Conservation (phyloP, 2,113 vertebrate genomes). For the Gallinago jamesoni region DNA sequence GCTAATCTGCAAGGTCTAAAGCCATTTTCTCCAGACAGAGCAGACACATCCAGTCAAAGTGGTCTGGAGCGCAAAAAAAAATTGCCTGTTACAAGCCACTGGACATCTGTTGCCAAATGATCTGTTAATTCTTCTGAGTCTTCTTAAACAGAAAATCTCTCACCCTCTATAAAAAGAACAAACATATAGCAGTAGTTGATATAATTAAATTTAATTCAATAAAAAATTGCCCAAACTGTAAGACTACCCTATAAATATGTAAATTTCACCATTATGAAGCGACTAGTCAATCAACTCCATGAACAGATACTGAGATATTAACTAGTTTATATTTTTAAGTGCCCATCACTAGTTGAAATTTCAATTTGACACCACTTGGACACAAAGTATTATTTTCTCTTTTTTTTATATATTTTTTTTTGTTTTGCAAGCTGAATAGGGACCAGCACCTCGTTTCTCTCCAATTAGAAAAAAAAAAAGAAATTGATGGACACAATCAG, state of each 20-base stretch:
- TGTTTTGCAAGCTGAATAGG: background rate
- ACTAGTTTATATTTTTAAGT: background rate
- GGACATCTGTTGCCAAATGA: background rate
- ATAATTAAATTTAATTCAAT: background rate
- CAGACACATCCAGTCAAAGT: background rate
- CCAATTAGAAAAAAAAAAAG: background rate
- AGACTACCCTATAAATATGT: background rate
- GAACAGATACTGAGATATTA: background rate
- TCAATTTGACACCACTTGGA: background rate
- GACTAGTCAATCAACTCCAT: background rate
- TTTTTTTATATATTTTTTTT: too few relatives aligned
- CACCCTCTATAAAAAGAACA: background rate
- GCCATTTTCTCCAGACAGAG: background rate
- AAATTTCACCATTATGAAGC: background rate
- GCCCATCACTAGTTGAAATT: background rate
- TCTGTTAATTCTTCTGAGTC: background rate
- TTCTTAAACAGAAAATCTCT: background rate
- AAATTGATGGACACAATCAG: background rate
- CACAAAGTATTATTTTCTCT: background rate
- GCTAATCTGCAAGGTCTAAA: background rate
- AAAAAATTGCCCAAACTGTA: background rate
- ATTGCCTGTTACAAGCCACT: background rate
- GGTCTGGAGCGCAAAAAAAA: background rate
- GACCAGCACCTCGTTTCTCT: conserved; percentile 4
- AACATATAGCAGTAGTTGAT: background rate